Conservation (phyloP, 2,888 invertebrate genomes). For the Dasysyrphus albostriatus region DNA sequence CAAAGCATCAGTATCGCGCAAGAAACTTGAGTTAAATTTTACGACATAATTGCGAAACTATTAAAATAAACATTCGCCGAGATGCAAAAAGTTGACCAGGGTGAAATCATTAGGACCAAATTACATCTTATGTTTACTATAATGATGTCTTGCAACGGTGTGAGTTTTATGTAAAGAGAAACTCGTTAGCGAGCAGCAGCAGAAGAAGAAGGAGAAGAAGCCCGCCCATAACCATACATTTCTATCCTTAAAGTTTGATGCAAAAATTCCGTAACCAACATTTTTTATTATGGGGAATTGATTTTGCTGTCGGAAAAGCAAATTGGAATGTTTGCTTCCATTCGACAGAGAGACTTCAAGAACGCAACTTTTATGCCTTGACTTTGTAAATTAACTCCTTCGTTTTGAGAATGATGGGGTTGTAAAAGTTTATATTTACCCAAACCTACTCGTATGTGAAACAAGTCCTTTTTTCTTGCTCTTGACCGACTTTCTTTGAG, state of each 20-base stretch:
- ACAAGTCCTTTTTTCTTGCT: background rate
- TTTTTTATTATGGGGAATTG: conserved; percentile 69
- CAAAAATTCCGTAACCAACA: conserved; percentile 50
- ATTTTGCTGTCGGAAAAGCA: conserved; percentile 41
- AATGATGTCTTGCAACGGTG: conserved; percentile 46
- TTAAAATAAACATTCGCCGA: conserved; percentile 72
- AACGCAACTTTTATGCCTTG: conserved; percentile 49
- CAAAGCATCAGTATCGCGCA: conserved; percentile 31
- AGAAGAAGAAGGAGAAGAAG: background rate
- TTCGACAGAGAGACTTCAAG: background rate
- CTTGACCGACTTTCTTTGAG: conserved; percentile 23
- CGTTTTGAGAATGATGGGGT: background rate
- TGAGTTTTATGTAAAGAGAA: conserved; percentile 1
- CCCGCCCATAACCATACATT: conserved; percentile 56
- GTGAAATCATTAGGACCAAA: conserved; percentile 68
- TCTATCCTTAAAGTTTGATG: conserved; percentile 53
- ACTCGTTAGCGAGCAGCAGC: conserved; percentile 50
- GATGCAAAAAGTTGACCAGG: conserved; percentile 68
- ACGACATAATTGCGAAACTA: conserved; percentile 76
- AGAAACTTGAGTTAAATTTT: conserved; percentile 62
- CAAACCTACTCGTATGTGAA: conserved; percentile 18
- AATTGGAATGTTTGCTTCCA: conserved; percentile 37
- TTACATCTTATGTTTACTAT: conserved; percentile 68
- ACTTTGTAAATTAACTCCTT: conserved; percentile 69
- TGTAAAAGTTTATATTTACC: conserved; percentile 60